phyloP scores from a whole-genome alignment of 2,888 invertebrate species.

The Baronia brevicornis region DNA sequence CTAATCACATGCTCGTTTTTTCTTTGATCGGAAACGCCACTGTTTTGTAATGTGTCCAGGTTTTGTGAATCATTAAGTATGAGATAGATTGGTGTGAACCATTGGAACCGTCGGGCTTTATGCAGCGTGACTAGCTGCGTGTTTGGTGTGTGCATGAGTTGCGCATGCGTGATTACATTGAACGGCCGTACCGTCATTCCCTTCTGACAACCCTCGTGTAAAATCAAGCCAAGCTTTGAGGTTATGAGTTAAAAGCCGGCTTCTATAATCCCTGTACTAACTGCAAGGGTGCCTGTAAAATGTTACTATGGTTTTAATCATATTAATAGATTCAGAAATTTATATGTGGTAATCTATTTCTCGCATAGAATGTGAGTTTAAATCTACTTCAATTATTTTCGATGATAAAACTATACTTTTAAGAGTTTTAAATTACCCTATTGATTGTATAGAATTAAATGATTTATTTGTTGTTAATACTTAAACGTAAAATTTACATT shows the following conservation, averaged over 20 bases:
- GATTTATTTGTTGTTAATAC: too few species aligned
- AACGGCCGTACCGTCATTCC: conserved; percentile 64
- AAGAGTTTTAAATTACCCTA: too few species aligned
- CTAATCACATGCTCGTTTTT: conserved; percentile 58
- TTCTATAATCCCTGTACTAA: conserved; percentile 39
- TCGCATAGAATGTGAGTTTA: too few species aligned
- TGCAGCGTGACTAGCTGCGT: conserved; percentile 45
- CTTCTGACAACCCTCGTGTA: conserved; percentile 33
- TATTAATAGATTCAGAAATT: too few species aligned
- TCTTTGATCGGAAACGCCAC: conserved; percentile 30
- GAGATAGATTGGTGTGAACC: conserved; percentile 39
- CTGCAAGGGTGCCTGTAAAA: too few species aligned
- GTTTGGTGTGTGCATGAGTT: conserved; percentile 20
- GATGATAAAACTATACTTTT: too few species aligned
- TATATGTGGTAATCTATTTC: too few species aligned
- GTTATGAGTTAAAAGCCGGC: conserved; percentile 65
- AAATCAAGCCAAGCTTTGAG: conserved; percentile 54
- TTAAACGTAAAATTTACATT: too few species aligned
- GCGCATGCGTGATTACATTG: conserved; percentile 70
- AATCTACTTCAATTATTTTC: too few species aligned
- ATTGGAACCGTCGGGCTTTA: conserved; percentile 55
- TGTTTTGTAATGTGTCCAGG: conserved; percentile 29
- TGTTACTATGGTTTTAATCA: too few species aligned
- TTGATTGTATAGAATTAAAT: too few species aligned
- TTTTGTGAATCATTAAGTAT: conserved; percentile 40